Conservation (phyloP, 1,140 invertebrate genomes). For the Caenorhabditis tropicalis region DNA sequence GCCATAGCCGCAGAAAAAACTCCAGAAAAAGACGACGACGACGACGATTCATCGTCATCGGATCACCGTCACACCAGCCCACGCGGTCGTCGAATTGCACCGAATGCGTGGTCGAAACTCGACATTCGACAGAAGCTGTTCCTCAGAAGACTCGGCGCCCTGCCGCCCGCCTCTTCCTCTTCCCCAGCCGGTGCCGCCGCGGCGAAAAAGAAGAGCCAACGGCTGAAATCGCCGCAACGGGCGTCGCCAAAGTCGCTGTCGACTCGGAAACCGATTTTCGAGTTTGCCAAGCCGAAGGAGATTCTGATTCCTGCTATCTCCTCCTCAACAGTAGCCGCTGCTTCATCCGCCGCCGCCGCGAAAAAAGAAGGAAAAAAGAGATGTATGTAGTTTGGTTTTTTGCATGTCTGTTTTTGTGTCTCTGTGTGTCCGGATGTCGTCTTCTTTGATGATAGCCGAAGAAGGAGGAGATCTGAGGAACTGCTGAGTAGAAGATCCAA, state of each 20-base stretch:
- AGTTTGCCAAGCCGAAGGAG: background rate
- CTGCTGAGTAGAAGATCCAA: too few relatives aligned
- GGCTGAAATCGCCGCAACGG: background rate
- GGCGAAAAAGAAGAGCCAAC: background rate
- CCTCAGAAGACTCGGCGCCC: conserved; percentile 1
- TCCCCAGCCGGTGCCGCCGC: too few relatives aligned
- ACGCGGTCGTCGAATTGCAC: conserved; percentile 1
- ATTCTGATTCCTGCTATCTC: background rate
- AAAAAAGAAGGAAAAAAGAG: too few relatives aligned
- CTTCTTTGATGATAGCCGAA: too few relatives aligned
- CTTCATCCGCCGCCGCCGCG: too few relatives aligned
- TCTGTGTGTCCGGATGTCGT: too few relatives aligned
- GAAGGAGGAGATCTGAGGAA: too few relatives aligned
- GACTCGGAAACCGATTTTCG: background rate
- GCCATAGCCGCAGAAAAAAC: background rate
- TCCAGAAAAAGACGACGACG: too few relatives aligned
- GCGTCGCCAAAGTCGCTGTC: background rate
- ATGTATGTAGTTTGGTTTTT: background rate
- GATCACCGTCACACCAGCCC: background rate
- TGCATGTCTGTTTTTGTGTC: too few relatives aligned
- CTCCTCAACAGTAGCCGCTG: too few relatives aligned
- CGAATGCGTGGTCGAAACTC: conserved; percentile 6
- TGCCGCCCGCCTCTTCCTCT: background rate
- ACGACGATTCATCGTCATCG: too few relatives aligned
- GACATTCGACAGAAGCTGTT: conserved; percentile 11